Conservation (phyloP, 2,888 invertebrate species). For the Volucella inanis region DNA sequence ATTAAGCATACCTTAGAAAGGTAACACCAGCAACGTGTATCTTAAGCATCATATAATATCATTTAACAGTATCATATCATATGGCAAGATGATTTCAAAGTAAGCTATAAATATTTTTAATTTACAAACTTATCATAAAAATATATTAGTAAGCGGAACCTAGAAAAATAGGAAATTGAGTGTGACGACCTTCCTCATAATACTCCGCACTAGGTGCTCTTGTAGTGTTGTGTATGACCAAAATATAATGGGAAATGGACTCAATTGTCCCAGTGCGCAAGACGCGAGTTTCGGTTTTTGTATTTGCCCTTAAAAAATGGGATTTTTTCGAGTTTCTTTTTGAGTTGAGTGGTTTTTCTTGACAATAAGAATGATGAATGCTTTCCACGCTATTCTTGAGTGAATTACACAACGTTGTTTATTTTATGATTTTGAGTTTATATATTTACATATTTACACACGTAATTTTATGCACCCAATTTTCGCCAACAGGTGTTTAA, state of each 20-base stretch:
- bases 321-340: slow-evolving; percentile 16
- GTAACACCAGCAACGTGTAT: too few relatives aligned
- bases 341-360: neutral
- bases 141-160: slow-evolving; percentile 43
- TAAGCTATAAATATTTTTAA: too few relatives aligned
- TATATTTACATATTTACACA: too few relatives aligned
- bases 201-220: neutral
- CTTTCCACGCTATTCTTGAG: too few relatives aligned
- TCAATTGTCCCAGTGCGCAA: slow-evolving; percentile 24
- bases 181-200: slow-evolving; percentile 15
- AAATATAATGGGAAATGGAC: slow-evolving; percentile 46
- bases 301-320: slow-evolving; percentile 8
- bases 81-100: too few relatives aligned
- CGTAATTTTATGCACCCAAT: too few relatives aligned
- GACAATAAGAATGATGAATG: neutral
- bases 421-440: too few relatives aligned
- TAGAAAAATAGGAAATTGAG: slow-evolving; percentile 22
- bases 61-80: too few relatives aligned
- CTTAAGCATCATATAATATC: too few relatives aligned
- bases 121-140: neutral
- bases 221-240: slow-evolving; percentile 24
- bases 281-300: neutral
- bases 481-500: too few relatives aligned
- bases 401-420: too few relatives aligned
- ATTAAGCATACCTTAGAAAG: too few relatives aligned